Evolutionary conservation across 2,113 vertebrate species (phyloP).

Genomic region (Ictalurus furcatus): DNA sequence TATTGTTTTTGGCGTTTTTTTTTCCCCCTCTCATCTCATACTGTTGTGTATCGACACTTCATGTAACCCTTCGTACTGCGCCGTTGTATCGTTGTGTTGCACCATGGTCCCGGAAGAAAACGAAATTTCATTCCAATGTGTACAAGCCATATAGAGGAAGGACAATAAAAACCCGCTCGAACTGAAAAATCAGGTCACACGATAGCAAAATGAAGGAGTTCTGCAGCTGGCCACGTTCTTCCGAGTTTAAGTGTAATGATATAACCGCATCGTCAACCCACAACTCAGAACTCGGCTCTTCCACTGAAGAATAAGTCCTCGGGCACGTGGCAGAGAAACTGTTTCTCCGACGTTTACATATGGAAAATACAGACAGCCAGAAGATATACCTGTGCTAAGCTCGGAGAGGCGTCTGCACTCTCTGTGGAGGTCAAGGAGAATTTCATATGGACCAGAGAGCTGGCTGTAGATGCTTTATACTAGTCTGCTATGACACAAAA

Average conservation of each 20-base stretch:
- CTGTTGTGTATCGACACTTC: neutral
- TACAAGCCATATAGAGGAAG: neutral
- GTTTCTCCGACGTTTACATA: neutral
- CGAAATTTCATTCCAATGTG: neutral
- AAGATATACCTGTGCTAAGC: neutral
- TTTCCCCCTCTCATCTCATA: neutral
- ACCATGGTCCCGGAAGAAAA: neutral
- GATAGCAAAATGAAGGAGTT: neutral
- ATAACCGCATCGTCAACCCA: neutral
- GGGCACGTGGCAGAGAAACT: neutral
- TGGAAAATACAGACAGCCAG: neutral
- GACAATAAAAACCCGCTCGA: neutral
- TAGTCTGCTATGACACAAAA: neutral
- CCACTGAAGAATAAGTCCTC: neutral
- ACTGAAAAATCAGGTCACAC: neutral
- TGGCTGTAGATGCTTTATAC: slow-evolving; percentile 1
- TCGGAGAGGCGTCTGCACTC: neutral
- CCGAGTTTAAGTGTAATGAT: neutral
- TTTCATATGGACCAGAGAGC: slow-evolving; percentile 2
- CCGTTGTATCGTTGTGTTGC: neutral
- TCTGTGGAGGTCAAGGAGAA: slow-evolving; percentile 24
- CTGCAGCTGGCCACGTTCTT: neutral
- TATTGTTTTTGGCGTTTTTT: neutral
- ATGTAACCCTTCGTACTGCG: neutral
- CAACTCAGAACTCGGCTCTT: too few species aligned